These are phyloP conservation scores for Heteractis magnifica DNA, from an alignment of 92 coral and sea anemone species.

Conservation along the genomic window DNA sequence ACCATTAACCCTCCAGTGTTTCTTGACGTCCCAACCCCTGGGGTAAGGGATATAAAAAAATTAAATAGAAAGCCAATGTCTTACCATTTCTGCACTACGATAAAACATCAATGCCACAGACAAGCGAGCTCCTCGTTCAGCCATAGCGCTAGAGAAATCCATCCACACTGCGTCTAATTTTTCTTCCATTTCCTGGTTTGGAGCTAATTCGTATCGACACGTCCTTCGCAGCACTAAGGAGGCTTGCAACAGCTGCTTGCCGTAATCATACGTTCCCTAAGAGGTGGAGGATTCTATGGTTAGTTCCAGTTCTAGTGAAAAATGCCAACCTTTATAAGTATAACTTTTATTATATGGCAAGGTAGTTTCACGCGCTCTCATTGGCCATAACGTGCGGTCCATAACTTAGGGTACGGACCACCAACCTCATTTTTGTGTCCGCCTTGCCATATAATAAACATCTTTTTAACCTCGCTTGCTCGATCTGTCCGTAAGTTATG, in stretches of 20 bases:
- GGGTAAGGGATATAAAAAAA: too few species aligned
- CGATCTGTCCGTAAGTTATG: too few species aligned
- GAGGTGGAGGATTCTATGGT: neutral
- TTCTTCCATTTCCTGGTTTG: slow-evolving; percentile 87
- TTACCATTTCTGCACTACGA: slow-evolving; percentile 88
- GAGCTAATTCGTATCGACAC: slow-evolving; percentile 84
- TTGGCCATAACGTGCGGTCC: too few species aligned
- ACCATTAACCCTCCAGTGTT: too few species aligned
- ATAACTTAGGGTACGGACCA: too few species aligned
- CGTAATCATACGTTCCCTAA: slow-evolving; percentile 91
- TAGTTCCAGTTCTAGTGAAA: neutral
- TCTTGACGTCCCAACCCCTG: too few species aligned
- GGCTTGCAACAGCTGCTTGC: slow-evolving; percentile 88
- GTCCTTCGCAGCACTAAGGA: slow-evolving; percentile 89
- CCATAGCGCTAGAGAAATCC: slow-evolving; percentile 75
- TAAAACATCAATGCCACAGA: slow-evolving; percentile 96
- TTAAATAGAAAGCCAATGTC: neutral
- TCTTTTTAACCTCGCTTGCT: too few species aligned
- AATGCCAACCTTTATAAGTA: neutral
- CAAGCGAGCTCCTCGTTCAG: slow-evolving; percentile 89
- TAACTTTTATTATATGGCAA: neutral
- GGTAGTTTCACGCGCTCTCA: too few species aligned
- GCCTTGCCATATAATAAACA: too few species aligned
- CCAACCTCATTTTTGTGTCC: too few species aligned
- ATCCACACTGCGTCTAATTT: slow-evolving; percentile 76